These are phyloP conservation scores for Lasioglossum lativentre DNA, from an alignment of 2,888 invertebrate species.

Conservation along the genomic window DNA sequence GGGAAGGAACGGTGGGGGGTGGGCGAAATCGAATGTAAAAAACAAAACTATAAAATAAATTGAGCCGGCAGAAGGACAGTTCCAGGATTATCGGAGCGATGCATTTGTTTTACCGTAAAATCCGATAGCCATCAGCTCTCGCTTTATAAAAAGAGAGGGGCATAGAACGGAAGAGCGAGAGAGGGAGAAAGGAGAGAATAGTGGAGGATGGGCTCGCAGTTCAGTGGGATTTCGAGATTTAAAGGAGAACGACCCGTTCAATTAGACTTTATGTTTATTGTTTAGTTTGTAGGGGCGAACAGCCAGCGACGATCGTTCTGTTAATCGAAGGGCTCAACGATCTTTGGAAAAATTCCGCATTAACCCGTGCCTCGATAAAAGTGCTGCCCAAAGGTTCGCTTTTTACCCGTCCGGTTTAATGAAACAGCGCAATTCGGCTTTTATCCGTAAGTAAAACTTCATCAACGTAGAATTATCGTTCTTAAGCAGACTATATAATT, in stretches of 20 bases:
- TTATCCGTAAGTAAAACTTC: neutral
- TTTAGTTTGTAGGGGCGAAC: slow-evolving; percentile 30
- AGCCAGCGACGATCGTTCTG: slow-evolving; percentile 31
- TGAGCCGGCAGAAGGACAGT: slow-evolving; percentile 71
- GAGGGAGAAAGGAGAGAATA: neutral
- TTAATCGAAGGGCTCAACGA: slow-evolving; percentile 41
- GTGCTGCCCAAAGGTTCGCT: neutral
- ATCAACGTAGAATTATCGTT: neutral
- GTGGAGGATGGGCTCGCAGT: slow-evolving; percentile 14
- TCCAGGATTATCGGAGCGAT: slow-evolving; percentile 73
- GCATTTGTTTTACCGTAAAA: slow-evolving; percentile 79
- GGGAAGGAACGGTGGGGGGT: neutral
- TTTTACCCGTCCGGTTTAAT: neutral
- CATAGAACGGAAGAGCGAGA: neutral
- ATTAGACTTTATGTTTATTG: slow-evolving; percentile 64
- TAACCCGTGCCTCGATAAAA: slow-evolving; percentile 24
- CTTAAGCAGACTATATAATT: neutral
- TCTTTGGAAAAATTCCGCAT: slow-evolving; percentile 16
- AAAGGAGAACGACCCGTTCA: slow-evolving; percentile 59
- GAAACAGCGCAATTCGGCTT: neutral
- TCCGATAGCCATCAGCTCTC: slow-evolving; percentile 73
- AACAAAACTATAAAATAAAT: slow-evolving; percentile 74
- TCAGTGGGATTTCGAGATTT: slow-evolving; percentile 65
- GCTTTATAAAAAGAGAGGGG: slow-evolving; percentile 35
- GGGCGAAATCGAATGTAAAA: slow-evolving; percentile 60